Percentiles rank a stretch among this genome's conserved stretches.
Evolutionary conservation across 2,113 vertebrate genomes (phyloP).

Genomic region (Paramisgurnus dabryanus): DNA sequence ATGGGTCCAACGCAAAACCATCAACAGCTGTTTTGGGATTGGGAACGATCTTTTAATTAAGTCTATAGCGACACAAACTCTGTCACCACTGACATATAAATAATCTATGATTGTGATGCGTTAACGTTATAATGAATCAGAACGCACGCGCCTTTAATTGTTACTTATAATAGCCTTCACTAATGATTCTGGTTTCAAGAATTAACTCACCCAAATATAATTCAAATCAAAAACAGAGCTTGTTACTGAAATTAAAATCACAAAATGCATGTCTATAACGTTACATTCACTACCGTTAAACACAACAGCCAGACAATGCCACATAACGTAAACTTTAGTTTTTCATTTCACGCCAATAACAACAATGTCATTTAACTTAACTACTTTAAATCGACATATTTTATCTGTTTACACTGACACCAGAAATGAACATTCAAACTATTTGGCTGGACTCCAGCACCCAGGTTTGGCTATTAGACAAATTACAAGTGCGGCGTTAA

Average conservation of each 20-base stretch:
- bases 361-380: neutral
- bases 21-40: slow-evolving; percentile 3
- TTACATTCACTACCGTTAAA: neutral
- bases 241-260: neutral
- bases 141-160: neutral
- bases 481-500: slow-evolving; percentile 39
- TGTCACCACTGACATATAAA: neutral
- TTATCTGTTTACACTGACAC: slow-evolving; percentile 44
- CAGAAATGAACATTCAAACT: slow-evolving; percentile 60
- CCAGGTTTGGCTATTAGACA: slow-evolving; percentile 45
- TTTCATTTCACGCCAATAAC: neutral
- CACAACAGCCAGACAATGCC: neutral
- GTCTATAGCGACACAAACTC: neutral
- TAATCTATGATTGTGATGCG: neutral
- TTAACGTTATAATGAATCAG: neutral
- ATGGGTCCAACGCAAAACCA: neutral
- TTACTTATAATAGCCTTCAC: neutral
- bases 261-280: neutral
- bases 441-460: slow-evolving; percentile 46
- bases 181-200: neutral
- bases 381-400: neutral
- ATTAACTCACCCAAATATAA: neutral
- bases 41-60: neutral
- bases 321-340: neutral
- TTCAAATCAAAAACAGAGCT: neutral